Evolutionary conservation across 1,140 invertebrate genomes (phyloP), one percentile per base, ranked within the genome.

Genomic region (Heliothis subflexa): DNA sequence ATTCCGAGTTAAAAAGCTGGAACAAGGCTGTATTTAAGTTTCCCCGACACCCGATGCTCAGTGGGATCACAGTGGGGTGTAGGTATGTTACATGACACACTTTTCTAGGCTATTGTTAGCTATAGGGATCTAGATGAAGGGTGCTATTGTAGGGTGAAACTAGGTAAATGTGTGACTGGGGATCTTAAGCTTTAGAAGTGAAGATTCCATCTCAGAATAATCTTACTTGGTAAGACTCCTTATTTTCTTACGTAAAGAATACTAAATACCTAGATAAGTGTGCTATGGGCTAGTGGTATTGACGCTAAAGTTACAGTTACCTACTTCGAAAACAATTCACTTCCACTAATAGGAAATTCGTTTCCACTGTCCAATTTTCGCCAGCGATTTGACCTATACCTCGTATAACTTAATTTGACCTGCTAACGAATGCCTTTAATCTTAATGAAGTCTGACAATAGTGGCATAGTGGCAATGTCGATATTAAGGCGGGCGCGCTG

Each of bases 1-100:
- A 25, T 70, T 50, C 10, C 16, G 18, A 50, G 64, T 25, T 50
- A 68, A 49, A 16, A 25, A 50, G 66, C 66, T 70, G 66, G 13
- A 50, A 70, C 47, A 70, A 52, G 21, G 66, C 18, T 45, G 11
- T 25, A 49, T 47, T 45, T 50, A 54, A 55, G 50, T 71, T 52
- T 71, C 21, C 16, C 50, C 68, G 5, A 71, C 25, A 55, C 40
- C 49, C 25, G 21, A 71, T 12, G 68, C 68, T 33, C 50, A 12
- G 47, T 28, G 40, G 47, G 45, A 50, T 70, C 12, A 52, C 68
- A 55, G 50, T 10, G 50, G 68, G 68, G 66, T 70, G 28, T 45
- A 66, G 40, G 21, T 70, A 54, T 14, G 50, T 54, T 40, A 55
- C 18, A 25, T 71, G 68, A 71, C 68, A 71, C 68, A 55, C 25